Evolutionary conservation across 2,113 vertebrate genomes (phyloP).

Genomic region (Antechinus flavipes): DNA sequence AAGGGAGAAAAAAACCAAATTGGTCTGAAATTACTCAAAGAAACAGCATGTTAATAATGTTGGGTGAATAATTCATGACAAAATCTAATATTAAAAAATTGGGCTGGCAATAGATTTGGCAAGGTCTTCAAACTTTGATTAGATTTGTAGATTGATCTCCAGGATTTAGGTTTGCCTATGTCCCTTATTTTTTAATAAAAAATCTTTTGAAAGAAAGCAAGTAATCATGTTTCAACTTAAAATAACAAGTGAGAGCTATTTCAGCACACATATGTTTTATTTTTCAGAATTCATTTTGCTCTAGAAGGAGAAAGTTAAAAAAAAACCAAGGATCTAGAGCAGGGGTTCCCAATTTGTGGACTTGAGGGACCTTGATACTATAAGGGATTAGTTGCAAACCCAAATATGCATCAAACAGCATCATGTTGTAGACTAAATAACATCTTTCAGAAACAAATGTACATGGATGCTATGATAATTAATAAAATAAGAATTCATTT

Average conservation of each 20-base stretch:
- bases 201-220: not conserved
- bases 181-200: constrained; percentile 3
- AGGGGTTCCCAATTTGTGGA: not conserved
- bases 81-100: constrained; percentile 64
- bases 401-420: not conserved
- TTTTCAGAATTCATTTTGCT: not conserved
- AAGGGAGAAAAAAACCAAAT: constrained; percentile 8
- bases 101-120: constrained; percentile 57
- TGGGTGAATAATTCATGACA: constrained; percentile 68
- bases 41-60: constrained; percentile 63
- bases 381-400: not conserved
- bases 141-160: constrained; percentile 9
- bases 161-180: constrained; percentile 38
- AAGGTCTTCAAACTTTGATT: constrained; percentile 70
- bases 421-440: not conserved
- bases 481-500: not conserved
- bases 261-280: not conserved
- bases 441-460: not conserved
- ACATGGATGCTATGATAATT: not conserved
- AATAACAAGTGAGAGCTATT: not conserved
- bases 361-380: not conserved
- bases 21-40: constrained; percentile 4
- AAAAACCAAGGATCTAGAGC: not conserved
- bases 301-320: not conserved
- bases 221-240: constrained; percentile 49